Base-by-base conservation (phyloP, 1,140 invertebrate species). In the Pachypeltis micranthus region DNA sequence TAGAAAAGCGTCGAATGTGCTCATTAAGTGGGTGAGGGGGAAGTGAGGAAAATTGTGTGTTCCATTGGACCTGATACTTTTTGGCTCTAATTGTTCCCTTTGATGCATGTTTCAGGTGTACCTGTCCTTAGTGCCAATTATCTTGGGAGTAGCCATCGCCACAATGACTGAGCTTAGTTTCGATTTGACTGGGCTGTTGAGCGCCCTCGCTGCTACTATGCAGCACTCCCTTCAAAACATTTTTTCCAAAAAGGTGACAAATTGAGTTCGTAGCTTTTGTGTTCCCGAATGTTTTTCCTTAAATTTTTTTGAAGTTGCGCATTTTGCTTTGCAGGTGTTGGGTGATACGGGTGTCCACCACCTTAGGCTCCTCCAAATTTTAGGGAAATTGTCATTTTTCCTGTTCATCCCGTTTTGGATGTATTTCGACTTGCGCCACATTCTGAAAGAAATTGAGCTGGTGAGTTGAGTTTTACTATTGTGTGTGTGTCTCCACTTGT, bases 201-300 rank as follows among this genome's bases (percentile, higher is more conserved):
- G 91, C 75, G 94, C 95, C 28, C 78, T 98, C 27, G 79, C 87
- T 63, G 87, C 94, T 1, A 96, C 94, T 1, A 83, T 91, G 75
- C 88, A 91, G 51, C 93, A 96, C 70, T 91, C 91, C 24, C 77
- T 96, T 65, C 90, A 94, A 74, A 93, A 96, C 74, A 94, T 98
- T 67, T 95, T 91, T 76, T 93, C 92, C 0, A 98, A 98, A 79
- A 95, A 95, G 80, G 92, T 91, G 75, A 63, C 7, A 24, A 27
- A 24, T 10, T 19, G 7, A 19, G 16, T 10, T 7, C 16, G 4
- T 21, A 54, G 51, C 21, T 19, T 54, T 10, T 24, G 4, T n/a
- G 51, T 10, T 24, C 4, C 51, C 51, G 16, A 7, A 54, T 16
- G 31, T 39, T 39, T 39, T 39, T 39, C 7, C 31, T 39, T 39